Evolutionary conservation across 2,113 vertebrate genomes (phyloP).

Genomic region (Calypte anna): DNA sequence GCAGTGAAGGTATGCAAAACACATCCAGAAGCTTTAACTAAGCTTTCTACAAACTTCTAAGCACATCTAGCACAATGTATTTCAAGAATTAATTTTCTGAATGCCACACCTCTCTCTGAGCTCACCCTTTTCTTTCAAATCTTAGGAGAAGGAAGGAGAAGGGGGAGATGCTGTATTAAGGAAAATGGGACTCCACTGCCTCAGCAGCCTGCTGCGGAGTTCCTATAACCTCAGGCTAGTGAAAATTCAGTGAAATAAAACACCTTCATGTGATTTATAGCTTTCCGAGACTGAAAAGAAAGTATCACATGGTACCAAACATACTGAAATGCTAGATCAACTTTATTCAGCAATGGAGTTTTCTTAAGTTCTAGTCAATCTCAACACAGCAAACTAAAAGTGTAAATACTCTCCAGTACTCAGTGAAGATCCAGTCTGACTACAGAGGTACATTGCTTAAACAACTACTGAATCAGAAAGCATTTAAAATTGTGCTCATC

Average conservation of each 20-base stretch:
- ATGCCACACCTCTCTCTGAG: neutral
- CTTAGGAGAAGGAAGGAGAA: neutral
- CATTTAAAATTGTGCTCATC: neutral
- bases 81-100: neutral
- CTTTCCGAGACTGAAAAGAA: neutral
- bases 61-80: neutral
- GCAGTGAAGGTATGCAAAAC: neutral
- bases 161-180: neutral
- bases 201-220: neutral
- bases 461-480: neutral
- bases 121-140: neutral
- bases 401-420: accelerated
- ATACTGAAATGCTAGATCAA: neutral
- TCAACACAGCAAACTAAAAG: neutral
- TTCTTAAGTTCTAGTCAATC: neutral
- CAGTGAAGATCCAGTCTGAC: neutral
- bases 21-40: neutral
- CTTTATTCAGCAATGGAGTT: neutral
- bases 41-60: neutral
- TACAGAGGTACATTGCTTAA: neutral
- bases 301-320: neutral
- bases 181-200: neutral
- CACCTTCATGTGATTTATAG: neutral
- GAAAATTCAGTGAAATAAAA: neutral
- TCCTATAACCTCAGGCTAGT: neutral